Evolutionary conservation across 2,113 vertebrate species (phyloP), one percentile per base, ranked within the genome.

Genomic region (Isurus oxyrinchus): DNA sequence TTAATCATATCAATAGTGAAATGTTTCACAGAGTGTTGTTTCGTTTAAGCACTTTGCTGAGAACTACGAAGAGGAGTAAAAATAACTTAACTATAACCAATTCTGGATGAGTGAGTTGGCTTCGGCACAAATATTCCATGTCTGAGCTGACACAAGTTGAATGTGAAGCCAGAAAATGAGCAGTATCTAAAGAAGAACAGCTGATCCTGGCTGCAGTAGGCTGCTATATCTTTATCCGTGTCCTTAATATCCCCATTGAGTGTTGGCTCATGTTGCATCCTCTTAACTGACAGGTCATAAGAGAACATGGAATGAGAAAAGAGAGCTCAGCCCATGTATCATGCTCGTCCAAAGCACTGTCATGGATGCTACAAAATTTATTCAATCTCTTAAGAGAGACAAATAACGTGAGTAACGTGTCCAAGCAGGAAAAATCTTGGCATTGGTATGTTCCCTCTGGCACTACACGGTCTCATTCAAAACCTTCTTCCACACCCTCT

Each of bases 21-120:
- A 91, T 91, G 27, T 59, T 91, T 27, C 88, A 35, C 27, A 14
- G 27, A 59, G 13, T 13, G 53, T 57, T 31, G 23, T 57, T 66
- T 63, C n/a, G 44, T 44, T 66, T 91, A 16, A 91, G 55, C 27
- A 61, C 53, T 11, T 66, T 94, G 59, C 91, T 66, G 91, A 94
- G 91, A 67, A 44, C 63, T 3, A 69, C 7, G 3, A 95, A 95
- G 93, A 95, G 2, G 63, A 95, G 40, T 95, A 95, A 67, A 95
- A 95, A 66, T 67, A 95, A 94, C n/a, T 94, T 40, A 94, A 66
- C n/a, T 94, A 94, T 40, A 66, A 94, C 91, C 61, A 67, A 94
- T 67, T 44, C n/a, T 95, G 93, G 59, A 40, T 67, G 93, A 95
- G 93, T 66, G 93, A 95, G 63, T 69, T 95, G 93, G 93, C 63